Conservation (phyloP, 2,888 invertebrate genomes). For the Cybosia mesomella region DNA sequence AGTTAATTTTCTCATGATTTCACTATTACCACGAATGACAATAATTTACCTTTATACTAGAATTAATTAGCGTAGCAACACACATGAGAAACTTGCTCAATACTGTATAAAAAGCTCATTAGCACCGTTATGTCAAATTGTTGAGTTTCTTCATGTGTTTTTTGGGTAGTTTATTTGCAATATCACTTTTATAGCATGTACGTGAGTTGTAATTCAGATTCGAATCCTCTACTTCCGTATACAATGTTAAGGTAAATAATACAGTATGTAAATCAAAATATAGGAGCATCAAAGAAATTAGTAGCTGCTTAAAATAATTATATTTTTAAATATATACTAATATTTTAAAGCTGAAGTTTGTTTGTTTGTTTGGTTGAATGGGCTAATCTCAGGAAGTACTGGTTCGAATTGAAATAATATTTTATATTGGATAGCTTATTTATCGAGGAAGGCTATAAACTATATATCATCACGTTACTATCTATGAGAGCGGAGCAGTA, state of each 20-base stretch:
- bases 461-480: too few relatives aligned
- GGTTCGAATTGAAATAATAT: too few relatives aligned
- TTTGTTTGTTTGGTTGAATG: too few relatives aligned
- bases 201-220: neutral
- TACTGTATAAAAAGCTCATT: constrained; percentile 8
- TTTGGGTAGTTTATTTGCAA: constrained; percentile 11
- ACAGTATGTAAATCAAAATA: neutral
- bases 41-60: constrained; percentile 37
- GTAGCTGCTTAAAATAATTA: neutral
- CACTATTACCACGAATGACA: constrained; percentile 44
- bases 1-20: constrained; percentile 46
- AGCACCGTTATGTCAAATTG: constrained; percentile 2
- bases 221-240: constrained; percentile 5
- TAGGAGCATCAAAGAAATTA: neutral
- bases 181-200: constrained; percentile 4
- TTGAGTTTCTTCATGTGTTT: neutral
- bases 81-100: constrained; percentile 14
- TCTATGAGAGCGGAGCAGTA: too few relatives aligned
- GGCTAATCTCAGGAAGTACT: too few relatives aligned
- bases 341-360: too few relatives aligned
- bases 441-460: too few relatives aligned
- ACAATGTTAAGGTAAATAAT: neutral
- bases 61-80: constrained; percentile 35
- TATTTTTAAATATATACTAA: too few relatives aligned
- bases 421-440: too few relatives aligned